Evolutionary conservation across 2,888 invertebrate genomes (phyloP), one percentile per base, ranked within the genome.

Genomic region (Augochlorella aurata): DNA sequence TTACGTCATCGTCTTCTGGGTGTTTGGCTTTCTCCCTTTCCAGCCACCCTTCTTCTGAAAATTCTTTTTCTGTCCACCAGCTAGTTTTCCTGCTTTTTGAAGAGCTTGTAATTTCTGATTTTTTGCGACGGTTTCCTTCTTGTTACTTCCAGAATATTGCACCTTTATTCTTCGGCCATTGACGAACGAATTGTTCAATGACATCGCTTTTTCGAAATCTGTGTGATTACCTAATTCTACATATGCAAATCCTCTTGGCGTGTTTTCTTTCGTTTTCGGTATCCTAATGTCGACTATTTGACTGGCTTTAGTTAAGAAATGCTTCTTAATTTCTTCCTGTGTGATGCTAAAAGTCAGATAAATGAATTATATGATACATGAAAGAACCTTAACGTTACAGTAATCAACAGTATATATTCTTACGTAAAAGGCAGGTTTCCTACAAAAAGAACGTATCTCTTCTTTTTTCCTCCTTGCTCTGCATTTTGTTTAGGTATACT

Each of bases 171-270:
- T 91, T 29, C 94, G 90, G 0, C 93, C 93, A 24, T 92, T 92
- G 1, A 95, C 12, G 14, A 90, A 89, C 4, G 94, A 91, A 50
- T 94, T 91, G 87, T 95, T 93, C 75, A 94, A 83, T 7, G 94
- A 92, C 4, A 95, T 85, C 68, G 91, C 94, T 94, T 94, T 94
- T 94, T 94, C 93, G 86, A 94, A 94, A 76, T 94, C 91, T 66
- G 87, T 87, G 75, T 92, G 92, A 84, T 94, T 92, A 2, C 88
- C 84, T 12, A 95, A 78, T 90, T 94, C 94, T 10, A 94, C 91
- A 85, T 94, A 94, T 16, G 92, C 94, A 89, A 94, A 94, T 38
- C 94, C 94, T 79, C 94, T 92, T 4, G 94, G 90, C 79, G 85
- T 90, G 16, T 93, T 92, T 1, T 84, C 85, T 45, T 90, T 89